These are phyloP conservation scores for Scyliorhinus canicula DNA, from an alignment of 2,797 vertebrate species.

Conservation along the genomic window DNA sequence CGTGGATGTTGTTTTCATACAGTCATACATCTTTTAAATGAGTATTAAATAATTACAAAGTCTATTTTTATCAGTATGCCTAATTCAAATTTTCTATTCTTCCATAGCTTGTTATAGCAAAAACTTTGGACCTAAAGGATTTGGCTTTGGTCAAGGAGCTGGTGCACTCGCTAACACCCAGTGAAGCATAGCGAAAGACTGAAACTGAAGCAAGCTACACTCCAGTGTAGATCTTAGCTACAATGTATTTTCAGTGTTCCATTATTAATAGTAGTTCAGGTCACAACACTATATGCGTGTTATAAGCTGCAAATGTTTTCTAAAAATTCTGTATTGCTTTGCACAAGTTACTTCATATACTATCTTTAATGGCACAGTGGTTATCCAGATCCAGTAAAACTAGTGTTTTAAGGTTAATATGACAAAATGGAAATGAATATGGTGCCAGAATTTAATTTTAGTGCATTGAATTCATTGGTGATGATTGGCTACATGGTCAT, in stretches of 20 bases:
- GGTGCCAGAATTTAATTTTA: background rate
- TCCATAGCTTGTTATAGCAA: conserved; percentile 84
- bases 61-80: background rate
- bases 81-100: background rate
- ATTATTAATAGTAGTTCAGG: background rate
- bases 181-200: conserved; percentile 52
- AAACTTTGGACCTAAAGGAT: conserved; percentile 93
- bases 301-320: background rate
- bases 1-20: background rate
- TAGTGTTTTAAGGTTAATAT: background rate
- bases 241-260: background rate
- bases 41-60: background rate
- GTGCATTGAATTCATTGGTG: background rate
- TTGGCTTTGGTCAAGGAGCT: conserved; percentile 89
- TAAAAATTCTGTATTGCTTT: background rate
- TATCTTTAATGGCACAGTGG: background rate
- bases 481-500: background rate
- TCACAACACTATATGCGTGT: background rate
- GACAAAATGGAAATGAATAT: background rate
- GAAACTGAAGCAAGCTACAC: background rate
- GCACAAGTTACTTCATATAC: background rate
- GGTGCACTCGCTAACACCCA: conserved; percentile 83
- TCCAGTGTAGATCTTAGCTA: background rate
- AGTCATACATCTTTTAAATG: background rate
- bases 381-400: background rate